Evolutionary conservation across 1,140 invertebrate species (phyloP).

Genomic region (Archegozetes longisetosus): DNA sequence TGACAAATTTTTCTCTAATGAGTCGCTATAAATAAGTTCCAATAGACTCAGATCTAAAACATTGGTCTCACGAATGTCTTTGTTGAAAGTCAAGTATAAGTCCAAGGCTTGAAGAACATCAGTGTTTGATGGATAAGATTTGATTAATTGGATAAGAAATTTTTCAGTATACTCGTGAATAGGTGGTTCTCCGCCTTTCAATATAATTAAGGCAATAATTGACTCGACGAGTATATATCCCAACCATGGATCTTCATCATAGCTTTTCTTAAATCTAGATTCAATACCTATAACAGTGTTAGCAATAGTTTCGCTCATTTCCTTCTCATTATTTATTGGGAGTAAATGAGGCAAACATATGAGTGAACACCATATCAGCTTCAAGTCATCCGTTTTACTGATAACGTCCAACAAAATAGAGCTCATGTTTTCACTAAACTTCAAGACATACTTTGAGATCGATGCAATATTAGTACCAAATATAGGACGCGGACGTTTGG

Average conservation of each 20-base stretch:
- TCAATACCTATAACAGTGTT: background rate
- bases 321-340: background rate
- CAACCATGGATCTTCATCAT: background rate
- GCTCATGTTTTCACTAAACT: background rate
- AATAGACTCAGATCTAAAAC: background rate
- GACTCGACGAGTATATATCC: background rate
- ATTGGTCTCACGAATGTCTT: background rate
- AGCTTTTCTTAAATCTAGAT: background rate
- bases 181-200: background rate
- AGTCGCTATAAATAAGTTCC: background rate
- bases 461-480: conserved; percentile 38
- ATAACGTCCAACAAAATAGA: background rate
- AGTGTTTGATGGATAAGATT: background rate
- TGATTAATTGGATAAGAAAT: background rate
- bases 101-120: conserved; percentile 5
- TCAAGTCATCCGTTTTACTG: background rate
- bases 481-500: conserved; percentile 43
- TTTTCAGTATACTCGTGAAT: background rate
- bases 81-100: conserved; percentile 2
- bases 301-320: background rate
- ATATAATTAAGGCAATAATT: conserved; percentile 3
- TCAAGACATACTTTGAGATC: conserved; percentile 7
- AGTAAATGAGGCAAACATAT: background rate
- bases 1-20: conserved; percentile 13
- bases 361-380: background rate